Evolutionary conservation across 1,140 invertebrate genomes (phyloP), one percentile per base, ranked within the genome.

Genomic region (Meteorus sp.): DNA sequence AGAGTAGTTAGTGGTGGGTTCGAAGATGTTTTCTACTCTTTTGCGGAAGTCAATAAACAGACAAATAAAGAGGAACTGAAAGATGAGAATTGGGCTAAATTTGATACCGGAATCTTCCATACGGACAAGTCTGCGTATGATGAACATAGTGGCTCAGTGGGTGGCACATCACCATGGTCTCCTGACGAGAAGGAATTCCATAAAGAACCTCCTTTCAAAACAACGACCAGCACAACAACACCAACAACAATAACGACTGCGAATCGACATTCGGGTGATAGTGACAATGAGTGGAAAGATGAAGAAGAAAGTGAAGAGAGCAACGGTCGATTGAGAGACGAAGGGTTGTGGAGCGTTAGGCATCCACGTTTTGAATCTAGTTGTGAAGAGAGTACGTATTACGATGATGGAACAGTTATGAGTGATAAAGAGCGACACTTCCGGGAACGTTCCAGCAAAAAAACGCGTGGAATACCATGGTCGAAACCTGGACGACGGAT

Each of bases 141-240:
- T 60, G 76, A 61, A 56, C 75, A 71, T 66, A n/a, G n/a, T n/a
- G 73, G 73, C 73, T 80, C 73, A 3, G 75, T 81, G 67, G 84
- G 84, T 37, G 84, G 80, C 41, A 82, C 84, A 4, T 89, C 88
- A 1, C 88, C 88, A 0, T 90, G 89, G 85, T 91, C 89, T 1
- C 88, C 88, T 0, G 89, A 91, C 73, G 88, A 87, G 1, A 87
- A 88, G 53, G 88, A 90, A 59, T 83, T 84, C 54, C 75, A 78
- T 19, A 77, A 76, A 51, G 79, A 79, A 48, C 69, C 73, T 0
- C 68, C 76, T 64, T 66, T 77, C 51, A 66, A 72, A 57, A 62
- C 31, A 2, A 44, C 52, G 51, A 37, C 20, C 67, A 74, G n/a
- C n/a, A n/a, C n/a, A n/a, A n/a, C n/a, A n/a, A n/a, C n/a, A n/a